phyloP scores from a whole-genome alignment of 1,140 invertebrate species.

The Lasaia peninsularis region DNA sequence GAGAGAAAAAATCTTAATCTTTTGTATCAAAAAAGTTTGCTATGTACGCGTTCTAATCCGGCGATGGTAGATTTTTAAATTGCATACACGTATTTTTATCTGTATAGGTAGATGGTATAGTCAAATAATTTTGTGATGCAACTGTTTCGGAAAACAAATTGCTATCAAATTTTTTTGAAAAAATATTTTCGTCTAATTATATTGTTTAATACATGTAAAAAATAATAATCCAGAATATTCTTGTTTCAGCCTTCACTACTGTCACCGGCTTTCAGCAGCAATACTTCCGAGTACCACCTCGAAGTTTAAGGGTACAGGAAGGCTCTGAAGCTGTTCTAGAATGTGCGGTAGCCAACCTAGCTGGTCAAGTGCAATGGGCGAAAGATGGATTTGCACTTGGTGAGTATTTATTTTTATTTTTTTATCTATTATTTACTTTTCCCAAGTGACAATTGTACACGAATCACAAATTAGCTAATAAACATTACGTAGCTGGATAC shows the following conservation, averaged over 20 bases:
- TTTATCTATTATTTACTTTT: neutral
- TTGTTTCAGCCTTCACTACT: conserved; percentile 48
- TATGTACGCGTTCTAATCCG: too few species aligned
- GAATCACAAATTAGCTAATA: neutral
- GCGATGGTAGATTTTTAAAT: too few species aligned
- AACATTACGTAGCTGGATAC: neutral
- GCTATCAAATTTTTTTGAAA: neutral
- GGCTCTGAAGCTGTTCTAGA: conserved; percentile 89
- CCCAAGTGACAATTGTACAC: too few species aligned
- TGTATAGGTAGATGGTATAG: too few species aligned
- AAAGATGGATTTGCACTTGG: conserved; percentile 96
- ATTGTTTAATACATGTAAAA: neutral
- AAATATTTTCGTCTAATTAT: neutral
- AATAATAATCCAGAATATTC: neutral
- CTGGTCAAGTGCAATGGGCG: conserved; percentile 94
- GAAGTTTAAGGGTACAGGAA: conserved; percentile 87
- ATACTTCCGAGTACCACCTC: conserved; percentile 88
- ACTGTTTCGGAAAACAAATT: too few species aligned
- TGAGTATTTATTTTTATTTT: conserved; percentile 65
- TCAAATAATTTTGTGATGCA: too few species aligned
- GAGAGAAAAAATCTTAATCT: too few species aligned
- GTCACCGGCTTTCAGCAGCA: conserved; percentile 80
- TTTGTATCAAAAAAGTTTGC: too few species aligned
- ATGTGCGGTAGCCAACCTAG: conserved; percentile 90
- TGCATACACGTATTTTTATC: too few species aligned